A percentile compares a stretch with the other conserved stretches of the same genome.
Evolutionary conservation across 2,797 vertebrate genomes (phyloP).

Genomic region (Ctenosaura bakeri): DNA sequence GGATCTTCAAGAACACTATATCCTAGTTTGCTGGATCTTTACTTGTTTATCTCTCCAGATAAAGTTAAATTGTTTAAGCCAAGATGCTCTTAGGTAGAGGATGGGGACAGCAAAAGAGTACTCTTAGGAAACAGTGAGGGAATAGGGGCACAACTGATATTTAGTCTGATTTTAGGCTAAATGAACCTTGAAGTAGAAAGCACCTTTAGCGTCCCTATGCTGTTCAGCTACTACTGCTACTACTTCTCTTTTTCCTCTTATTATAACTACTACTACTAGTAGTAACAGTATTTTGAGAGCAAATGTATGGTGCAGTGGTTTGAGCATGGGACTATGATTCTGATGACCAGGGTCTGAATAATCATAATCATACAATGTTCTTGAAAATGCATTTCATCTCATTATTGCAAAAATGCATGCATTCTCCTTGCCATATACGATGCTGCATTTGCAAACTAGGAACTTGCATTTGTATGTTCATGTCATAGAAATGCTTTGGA

Average conservation of each 20-base stretch:
- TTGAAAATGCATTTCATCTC: neutral
- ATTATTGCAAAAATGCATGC: neutral
- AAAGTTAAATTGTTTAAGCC: neutral
- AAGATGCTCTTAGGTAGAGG: no score
- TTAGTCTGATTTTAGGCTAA: neutral
- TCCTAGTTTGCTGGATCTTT: no score
- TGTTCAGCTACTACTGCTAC: neutral
- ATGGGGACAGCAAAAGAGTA: neutral
- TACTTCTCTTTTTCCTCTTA: no score
- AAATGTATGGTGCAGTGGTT: no score
- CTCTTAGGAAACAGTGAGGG: neutral
- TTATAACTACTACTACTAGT: no score
- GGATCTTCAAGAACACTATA: no score
- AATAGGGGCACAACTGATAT: neutral
- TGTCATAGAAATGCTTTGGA: neutral
- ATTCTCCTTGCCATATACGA: neutral
- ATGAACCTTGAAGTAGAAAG: no score
- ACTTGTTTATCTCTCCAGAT: neutral
- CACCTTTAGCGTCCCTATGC: neutral
- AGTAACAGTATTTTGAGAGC: no score
- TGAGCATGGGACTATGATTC: no score
- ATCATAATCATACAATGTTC: no score
- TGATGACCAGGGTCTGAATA: no score
- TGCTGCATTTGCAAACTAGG: neutral
- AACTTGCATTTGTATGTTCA: neutral